Conservation (phyloP, 2,888 invertebrate species). For the Cistogaster globosa region DNA sequence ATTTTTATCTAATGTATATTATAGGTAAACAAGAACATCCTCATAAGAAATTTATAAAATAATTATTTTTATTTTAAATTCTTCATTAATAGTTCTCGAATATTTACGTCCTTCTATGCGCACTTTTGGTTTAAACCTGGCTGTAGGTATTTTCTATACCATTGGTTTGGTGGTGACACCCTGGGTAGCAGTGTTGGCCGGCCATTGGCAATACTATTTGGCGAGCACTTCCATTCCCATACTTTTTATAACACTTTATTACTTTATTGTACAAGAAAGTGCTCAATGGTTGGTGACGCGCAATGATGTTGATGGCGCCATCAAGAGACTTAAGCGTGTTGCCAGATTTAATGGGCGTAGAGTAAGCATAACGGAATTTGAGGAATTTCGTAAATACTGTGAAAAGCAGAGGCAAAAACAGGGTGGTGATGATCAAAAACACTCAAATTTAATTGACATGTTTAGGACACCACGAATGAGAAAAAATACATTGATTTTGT, state of each 20-base stretch:
- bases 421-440: constrained; percentile 79
- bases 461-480: constrained; percentile 85
- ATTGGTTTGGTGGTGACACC: constrained; percentile 84
- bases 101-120: constrained; percentile 85
- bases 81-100: constrained; percentile 84
- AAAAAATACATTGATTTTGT: constrained; percentile 84
- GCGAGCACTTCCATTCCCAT: constrained; percentile 84
- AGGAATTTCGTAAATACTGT: constrained; percentile 82
- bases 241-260: constrained; percentile 83
- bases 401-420: constrained; percentile 80
- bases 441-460: constrained; percentile 83
- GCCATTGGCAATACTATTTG: constrained; percentile 84
- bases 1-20: constrained; percentile 86
- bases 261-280: constrained; percentile 85
- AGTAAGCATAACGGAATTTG: constrained; percentile 82
- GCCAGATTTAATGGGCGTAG: constrained; percentile 84
- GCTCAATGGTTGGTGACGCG: constrained; percentile 86
- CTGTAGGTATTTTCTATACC: constrained; percentile 86
- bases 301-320: constrained; percentile 84
- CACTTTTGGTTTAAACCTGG: constrained; percentile 85
- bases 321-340: constrained; percentile 84
- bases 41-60: not conserved
- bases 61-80: not conserved
- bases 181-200: constrained; percentile 83
- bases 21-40: constrained; percentile 82